Evolutionary conservation across 2,797 vertebrate species (phyloP).

Genomic region (Lagodon rhomboides): DNA sequence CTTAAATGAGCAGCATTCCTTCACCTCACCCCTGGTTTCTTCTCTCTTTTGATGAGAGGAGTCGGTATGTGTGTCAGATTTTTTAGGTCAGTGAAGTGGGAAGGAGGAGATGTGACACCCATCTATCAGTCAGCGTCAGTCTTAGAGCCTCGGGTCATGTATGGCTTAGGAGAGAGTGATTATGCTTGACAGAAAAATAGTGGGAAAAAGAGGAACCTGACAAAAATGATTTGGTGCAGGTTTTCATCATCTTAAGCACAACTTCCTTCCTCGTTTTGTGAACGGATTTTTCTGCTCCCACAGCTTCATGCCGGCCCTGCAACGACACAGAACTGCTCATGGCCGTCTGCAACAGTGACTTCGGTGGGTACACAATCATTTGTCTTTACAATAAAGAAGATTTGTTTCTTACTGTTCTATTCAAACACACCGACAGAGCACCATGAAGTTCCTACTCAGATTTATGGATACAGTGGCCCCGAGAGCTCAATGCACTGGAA

Average conservation of each 20-base stretch:
- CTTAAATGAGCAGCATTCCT: slow-evolving; percentile 70
- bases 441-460: not conserved
- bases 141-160: not conserved
- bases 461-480: too few species aligned
- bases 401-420: not conserved
- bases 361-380: slow-evolving; percentile 81
- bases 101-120: slow-evolving; percentile 13
- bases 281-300: slow-evolving; percentile 22
- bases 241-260: not conserved
- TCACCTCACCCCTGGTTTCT: slow-evolving; percentile 50
- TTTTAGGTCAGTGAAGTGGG: slow-evolving; percentile 8
- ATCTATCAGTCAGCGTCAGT: slow-evolving; percentile 31
- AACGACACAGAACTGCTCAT: slow-evolving; percentile 86
- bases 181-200: not conserved
- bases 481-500: not conserved
- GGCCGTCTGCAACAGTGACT: slow-evolving; percentile 90
- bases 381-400: not conserved
- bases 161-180: not conserved
- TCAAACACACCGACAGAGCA: not conserved
- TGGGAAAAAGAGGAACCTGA: not conserved
- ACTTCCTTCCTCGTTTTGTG: slow-evolving; percentile 11
- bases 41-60: slow-evolving; percentile 46
- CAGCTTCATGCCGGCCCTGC: slow-evolving; percentile 88
- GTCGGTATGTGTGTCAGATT: slow-evolving; percentile 30
- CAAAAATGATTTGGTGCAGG: not conserved